These are phyloP conservation scores for Drosophila melanosoma DNA, from an alignment of 2,888 invertebrate species.

Conservation along the genomic window DNA sequence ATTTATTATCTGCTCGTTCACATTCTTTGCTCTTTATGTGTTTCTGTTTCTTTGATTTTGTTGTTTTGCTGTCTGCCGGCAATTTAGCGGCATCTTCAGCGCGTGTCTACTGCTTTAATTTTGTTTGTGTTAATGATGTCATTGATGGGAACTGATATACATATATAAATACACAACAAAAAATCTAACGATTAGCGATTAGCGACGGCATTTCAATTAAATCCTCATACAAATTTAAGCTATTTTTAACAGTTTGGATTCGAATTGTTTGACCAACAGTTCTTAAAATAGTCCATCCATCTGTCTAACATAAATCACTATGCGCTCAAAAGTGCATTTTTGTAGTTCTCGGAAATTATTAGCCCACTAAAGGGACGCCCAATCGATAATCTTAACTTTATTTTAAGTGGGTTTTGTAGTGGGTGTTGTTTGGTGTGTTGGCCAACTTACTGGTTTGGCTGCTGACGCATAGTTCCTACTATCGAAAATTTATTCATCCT, in stretches of 20 bases:
- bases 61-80: conserved; percentile 46
- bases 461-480: conserved; percentile 73
- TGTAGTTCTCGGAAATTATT: conserved; percentile 26
- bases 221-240: neutral
- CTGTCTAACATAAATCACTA: conserved; percentile 42
- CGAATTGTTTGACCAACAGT: neutral
- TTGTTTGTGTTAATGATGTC: conserved; percentile 62
- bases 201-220: conserved; percentile 16
- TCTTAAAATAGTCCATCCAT: conserved; percentile 11
- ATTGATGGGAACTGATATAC: conserved; percentile 42
- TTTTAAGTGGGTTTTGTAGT: neutral
- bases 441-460: conserved; percentile 82
- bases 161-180: conserved; percentile 6
- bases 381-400: conserved; percentile 53
- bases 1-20: conserved; percentile 22
- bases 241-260: conserved; percentile 3
- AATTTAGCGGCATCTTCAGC: conserved; percentile 49
- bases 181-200: neutral
- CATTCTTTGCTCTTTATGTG: conserved; percentile 7
- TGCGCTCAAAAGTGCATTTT: conserved; percentile 38
- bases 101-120: conserved; percentile 56
- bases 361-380: conserved; percentile 2
- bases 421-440: neutral
- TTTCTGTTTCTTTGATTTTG: conserved; percentile 13
- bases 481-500: conserved; percentile 76